A percentile compares a stretch with the other conserved stretches of the same genome.
Conservation (phyloP, 1,140 invertebrate species). For the Gryon sp. region DNA sequence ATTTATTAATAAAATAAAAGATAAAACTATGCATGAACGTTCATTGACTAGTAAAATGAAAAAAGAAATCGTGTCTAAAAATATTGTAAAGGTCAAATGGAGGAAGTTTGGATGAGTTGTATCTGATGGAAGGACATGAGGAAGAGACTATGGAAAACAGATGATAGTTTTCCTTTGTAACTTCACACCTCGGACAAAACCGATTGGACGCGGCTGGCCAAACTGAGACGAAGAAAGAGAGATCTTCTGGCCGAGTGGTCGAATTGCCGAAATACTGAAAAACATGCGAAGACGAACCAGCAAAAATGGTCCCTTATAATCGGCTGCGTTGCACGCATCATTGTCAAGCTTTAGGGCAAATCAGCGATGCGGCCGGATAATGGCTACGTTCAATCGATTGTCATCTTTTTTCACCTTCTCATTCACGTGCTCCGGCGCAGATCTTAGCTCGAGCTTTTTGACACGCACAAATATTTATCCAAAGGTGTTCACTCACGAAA, state of each 20-base stretch:
- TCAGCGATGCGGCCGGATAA: constrained; percentile 64
- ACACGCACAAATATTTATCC: constrained; percentile 61
- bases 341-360: constrained; percentile 50
- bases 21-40: no score
- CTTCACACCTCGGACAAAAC: constrained; percentile 76
- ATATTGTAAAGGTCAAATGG: no score
- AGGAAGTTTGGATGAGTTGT: constrained; percentile 25
- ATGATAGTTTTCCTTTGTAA: constrained; percentile 74
- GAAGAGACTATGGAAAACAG: constrained; percentile 67
- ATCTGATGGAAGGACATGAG: constrained; percentile 3
- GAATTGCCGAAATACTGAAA: constrained; percentile 61
- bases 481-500: constrained; percentile 70
- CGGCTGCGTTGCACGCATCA: constrained; percentile 67
- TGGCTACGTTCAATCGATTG: constrained; percentile 63
- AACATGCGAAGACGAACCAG: constrained; percentile 47
- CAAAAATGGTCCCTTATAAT: constrained; percentile 71
- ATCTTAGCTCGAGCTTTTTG: constrained; percentile 29
- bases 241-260: constrained; percentile 62
- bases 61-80: no score
- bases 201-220: constrained; percentile 54
- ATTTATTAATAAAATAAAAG: no score
- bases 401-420: constrained; percentile 69
- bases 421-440: no score
- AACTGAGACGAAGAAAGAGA: constrained; percentile 54
- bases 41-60: no score